Evolutionary conservation across 2,797 vertebrate species (phyloP), one percentile per base, ranked within the genome.

Genomic region (Pteronotus mesoamericanus): DNA sequence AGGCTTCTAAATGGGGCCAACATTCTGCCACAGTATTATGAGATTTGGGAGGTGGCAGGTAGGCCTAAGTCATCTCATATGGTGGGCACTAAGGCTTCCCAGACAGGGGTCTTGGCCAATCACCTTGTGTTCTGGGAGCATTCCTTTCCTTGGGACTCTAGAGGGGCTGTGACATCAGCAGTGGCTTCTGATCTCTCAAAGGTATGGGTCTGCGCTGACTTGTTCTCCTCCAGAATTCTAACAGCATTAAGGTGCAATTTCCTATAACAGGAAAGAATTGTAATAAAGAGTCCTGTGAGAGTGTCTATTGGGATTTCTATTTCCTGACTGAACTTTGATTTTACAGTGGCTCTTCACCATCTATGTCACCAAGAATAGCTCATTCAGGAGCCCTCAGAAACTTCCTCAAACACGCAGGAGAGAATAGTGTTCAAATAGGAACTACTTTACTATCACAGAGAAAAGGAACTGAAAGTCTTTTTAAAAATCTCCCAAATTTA

Each of bases 381-480:
- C 55, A 53, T 15, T 53, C 89, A 93, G 79, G 51, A 44, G 26
- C 24, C 48, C 29, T 93, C 29, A 39, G 85, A 97, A 96, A 88
- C 93, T 93, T 87, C 92, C 97, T 92, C 61, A 74, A 22, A 57
- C 29, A 29, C 8, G 26, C 12, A 72, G 46, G 87, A 74, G 34
- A 78, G 24, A 82, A 72, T 3, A 7, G 12, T 3, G 1, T 84
- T 22, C 64, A 19, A 22, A 84, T 32, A 92, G 79, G 21, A 95
- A 94, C 71, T 59, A 74, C 44, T 87, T 4, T 68, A 42, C 32
- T n/a, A 9, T 66, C 16, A 26, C 44, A 61, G n/a, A 77, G 34
- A 85, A 93, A 74, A 24, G 71, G 97, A 97, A 97, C 55, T 59
- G 89, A 96, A 96, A 97, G 37, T 59, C 37, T 90, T 86, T 88